Evolutionary conservation across 2,113 vertebrate genomes (phyloP), one percentile per base, ranked within the genome.

Genomic region (Sinocyclocheilus rhinocerous): DNA sequence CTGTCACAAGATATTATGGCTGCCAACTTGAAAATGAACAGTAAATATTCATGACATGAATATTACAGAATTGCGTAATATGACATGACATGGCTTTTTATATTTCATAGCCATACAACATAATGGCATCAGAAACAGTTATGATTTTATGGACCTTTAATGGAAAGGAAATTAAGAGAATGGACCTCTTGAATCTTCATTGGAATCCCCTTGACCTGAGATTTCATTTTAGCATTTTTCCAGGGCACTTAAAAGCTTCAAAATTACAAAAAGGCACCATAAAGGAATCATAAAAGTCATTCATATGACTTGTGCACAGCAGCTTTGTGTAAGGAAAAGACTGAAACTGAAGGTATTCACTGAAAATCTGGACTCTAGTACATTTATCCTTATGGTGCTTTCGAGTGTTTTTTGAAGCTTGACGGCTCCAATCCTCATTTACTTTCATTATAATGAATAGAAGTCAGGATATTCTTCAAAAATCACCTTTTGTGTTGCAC

Each of bases 11-110:
- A 20, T 80, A 22, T 36, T 8, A 36, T 22, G 29, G 76, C 50
- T 57, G 26, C 76, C 48, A 79, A 61, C 57, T 55, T 79, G 45
- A 79, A 61, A 39, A 80, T 42, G 12, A n/a, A 63, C 20, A 80
- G 61, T 48, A 81, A 45, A 67, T 24, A 24, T 45, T 67, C 39
- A 81, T 50, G 57, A 26, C 5, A 63, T 42, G 18, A 33, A 42
- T 42, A 42, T 42, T 42, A 42, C 42, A 42, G 42, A 42, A 42
- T 42, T 42, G 8, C 7, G 42, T 42, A 42, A 42, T 42, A 42
- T 42, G 42, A 42, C 42, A 42, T 42, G 42, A 61, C 52, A 18
- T n/a, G 22, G n/a, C n/a, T 48, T 65, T 48, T 63, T 18, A 16
- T 7, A 61, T 59, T 59, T 12, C 55, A 80, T 4, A 61, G 11